These are phyloP conservation scores for Merops nubicus DNA, from an alignment of 2,113 vertebrate genomes.

Conservation along the genomic window DNA sequence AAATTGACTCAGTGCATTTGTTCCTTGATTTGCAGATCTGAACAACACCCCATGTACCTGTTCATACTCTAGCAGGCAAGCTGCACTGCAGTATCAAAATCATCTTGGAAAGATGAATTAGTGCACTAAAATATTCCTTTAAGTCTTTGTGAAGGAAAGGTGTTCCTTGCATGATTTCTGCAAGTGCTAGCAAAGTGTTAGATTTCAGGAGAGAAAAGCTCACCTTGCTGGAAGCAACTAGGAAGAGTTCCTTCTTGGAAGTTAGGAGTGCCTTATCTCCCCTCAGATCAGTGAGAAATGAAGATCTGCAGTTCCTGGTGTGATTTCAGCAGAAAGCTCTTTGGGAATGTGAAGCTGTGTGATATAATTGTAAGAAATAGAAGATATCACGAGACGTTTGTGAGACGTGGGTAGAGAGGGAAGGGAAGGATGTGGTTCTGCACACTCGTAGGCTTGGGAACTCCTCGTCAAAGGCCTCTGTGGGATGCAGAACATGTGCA, in stretches of 20 bases:
- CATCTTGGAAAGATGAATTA: not conserved
- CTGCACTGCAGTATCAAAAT: not conserved
- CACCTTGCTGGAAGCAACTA: not conserved
- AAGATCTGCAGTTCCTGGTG: not conserved
- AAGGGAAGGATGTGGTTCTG: not conserved
- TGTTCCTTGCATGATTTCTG: not conserved
- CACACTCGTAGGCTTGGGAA: not conserved
- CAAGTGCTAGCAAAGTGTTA: not conserved
- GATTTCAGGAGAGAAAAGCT: not conserved
- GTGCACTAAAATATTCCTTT: not conserved
- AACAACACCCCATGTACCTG: not conserved
- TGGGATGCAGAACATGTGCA: not conserved
- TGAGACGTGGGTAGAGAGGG: not conserved
- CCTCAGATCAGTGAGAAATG: not conserved
- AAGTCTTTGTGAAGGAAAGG: not conserved
- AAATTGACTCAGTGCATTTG: not conserved
- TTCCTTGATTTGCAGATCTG: not conserved
- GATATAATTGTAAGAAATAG: not conserved
- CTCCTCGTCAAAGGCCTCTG: not conserved
- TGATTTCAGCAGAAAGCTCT: not conserved
- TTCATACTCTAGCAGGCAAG: not conserved
- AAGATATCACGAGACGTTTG: not conserved
- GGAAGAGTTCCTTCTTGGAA: not conserved
- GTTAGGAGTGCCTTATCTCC: not conserved
- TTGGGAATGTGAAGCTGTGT: not conserved